Evolutionary conservation across 2,797 vertebrate genomes (phyloP).

Genomic region (Onychomys arenicola): DNA sequence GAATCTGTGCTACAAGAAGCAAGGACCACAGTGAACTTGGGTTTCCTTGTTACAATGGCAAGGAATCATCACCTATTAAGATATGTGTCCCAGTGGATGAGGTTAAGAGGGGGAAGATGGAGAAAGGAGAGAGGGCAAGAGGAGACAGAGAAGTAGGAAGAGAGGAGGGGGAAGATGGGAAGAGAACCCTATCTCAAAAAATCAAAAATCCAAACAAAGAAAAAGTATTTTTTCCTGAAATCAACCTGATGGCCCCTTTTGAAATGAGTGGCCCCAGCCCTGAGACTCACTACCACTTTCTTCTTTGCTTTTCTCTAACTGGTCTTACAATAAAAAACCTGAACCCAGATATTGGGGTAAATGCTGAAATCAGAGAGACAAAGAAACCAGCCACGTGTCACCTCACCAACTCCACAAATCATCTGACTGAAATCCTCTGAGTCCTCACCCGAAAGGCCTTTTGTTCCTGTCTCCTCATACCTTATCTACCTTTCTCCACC

Average conservation of each 20-base stretch:
- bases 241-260: neutral
- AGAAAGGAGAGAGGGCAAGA: neutral
- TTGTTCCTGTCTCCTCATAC: no score
- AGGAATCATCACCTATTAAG: no score
- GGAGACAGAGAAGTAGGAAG: neutral
- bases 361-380: no score
- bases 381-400: no score
- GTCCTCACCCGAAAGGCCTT: no score
- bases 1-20: neutral
- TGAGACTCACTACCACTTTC: neutral
- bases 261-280: neutral
- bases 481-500: no score
- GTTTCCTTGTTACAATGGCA: neutral
- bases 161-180: neutral
- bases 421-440: no score
- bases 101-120: neutral
- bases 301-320: neutral
- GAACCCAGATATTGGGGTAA: no score
- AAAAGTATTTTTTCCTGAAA: neutral
- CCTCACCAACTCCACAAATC: no score
- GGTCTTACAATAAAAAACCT: no score
- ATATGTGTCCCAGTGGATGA: neutral
- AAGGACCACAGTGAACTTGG: neutral
- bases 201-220: neutral
- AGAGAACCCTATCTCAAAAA: neutral